Evolutionary conservation across 2,888 invertebrate species (phyloP).

Genomic region (Phalera bucephala): DNA sequence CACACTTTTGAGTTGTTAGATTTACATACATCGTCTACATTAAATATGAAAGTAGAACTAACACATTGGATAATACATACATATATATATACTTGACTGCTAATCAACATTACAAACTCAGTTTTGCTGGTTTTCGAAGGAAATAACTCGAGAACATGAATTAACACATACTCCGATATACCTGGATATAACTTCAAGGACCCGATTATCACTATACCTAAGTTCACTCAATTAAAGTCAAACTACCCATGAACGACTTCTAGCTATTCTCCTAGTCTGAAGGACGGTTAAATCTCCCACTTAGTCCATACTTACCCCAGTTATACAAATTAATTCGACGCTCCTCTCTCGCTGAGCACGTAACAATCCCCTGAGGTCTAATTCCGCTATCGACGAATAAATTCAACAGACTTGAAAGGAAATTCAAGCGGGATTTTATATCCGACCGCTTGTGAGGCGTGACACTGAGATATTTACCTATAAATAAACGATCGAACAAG

Average conservation of each 20-base stretch:
- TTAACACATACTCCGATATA: no score
- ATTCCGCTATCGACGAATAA: conserved; percentile 14
- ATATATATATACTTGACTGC: no score
- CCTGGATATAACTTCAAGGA: no score
- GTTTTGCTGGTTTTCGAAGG: no score
- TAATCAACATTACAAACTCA: no score
- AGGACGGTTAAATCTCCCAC: conserved; percentile 16
- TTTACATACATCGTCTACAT: no score
- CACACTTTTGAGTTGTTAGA: no score
- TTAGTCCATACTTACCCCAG: conserved; percentile 20
- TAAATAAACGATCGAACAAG: not conserved
- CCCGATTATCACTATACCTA: no score
- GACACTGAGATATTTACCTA: not conserved
- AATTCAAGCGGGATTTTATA: conserved; percentile 8
- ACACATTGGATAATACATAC: no score
- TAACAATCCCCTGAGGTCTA: conserved; percentile 12
- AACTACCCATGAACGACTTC: conserved; percentile 16
- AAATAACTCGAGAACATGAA: no score
- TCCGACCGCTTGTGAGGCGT: not conserved
- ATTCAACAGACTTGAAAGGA: conserved; percentile 14
- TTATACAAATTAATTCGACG: conserved; percentile 28
- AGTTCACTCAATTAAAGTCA: no score
- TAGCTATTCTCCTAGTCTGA: conserved; percentile 9
- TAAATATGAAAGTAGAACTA: no score
- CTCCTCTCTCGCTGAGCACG: conserved; percentile 4